Conservation (phyloP, 2,797 vertebrate genomes). For the Hyperoplus immaculatus region DNA sequence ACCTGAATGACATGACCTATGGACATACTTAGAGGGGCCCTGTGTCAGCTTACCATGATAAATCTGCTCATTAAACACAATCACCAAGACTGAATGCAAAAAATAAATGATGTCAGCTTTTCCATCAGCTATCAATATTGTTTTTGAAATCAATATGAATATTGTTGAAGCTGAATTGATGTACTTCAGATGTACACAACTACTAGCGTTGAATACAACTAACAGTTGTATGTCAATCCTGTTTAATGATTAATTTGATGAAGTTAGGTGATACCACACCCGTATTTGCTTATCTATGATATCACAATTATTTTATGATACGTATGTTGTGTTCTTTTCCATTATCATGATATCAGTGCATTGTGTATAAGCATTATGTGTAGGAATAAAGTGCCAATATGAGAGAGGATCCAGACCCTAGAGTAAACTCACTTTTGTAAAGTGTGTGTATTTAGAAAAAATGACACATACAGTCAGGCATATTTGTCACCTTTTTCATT, state of each 20-base stretch:
- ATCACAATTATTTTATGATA: neutral
- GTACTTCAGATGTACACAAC: neutral
- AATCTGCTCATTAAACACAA: slow-evolving; percentile 29
- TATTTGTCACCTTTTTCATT: no score
- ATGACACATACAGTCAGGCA: no score
- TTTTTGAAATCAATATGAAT: neutral
- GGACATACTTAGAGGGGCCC: slow-evolving; percentile 31
- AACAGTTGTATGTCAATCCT: neutral
- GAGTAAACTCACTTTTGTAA: neutral
- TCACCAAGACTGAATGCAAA: neutral
- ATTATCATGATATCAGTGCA: neutral
- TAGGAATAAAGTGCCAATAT: neutral
- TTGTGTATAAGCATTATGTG: neutral
- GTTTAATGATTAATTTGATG: neutral
- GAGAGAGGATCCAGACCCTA: neutral
- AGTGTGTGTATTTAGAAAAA: neutral
- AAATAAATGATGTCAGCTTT: neutral
- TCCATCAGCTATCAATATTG: neutral
- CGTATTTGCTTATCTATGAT: neutral
- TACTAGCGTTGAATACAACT: no score
- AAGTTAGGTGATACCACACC: neutral
- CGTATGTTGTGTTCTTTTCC: neutral
- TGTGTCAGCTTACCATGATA: slow-evolving; percentile 29
- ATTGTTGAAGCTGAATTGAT: neutral
- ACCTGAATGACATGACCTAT: slow-evolving; percentile 53